These are phyloP conservation scores for Atherinosoma microstoma DNA, from an alignment of 2,797 vertebrate species.

Conservation along the genomic window DNA sequence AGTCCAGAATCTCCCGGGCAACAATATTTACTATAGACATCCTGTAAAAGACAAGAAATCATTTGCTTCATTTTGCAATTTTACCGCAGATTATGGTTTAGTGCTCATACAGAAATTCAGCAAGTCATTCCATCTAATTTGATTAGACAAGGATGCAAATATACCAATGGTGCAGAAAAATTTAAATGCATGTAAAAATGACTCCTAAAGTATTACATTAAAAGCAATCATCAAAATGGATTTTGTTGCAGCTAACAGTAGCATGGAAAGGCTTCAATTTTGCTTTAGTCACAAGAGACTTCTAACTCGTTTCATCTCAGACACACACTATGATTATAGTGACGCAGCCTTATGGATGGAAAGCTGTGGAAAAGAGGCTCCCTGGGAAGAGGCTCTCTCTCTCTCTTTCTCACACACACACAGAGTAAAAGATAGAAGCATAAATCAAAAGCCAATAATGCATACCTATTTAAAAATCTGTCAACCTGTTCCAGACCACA, in stretches of 20 bases:
- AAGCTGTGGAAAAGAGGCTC: constrained; percentile 58
- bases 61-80: constrained; percentile 2
- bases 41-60: constrained; percentile 39
- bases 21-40: constrained; percentile 89
- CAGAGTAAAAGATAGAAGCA: constrained; percentile 23
- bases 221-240: neutral
- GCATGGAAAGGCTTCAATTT: constrained; percentile 13
- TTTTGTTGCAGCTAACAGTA: constrained; percentile 12
- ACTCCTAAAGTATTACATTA: neutral
- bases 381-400: constrained; percentile 37
- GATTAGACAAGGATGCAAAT: neutral
- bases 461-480: constrained; percentile 53
- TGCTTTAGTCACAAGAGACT: constrained; percentile 32
- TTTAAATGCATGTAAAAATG: constrained; percentile 6
- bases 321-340: constrained; percentile 49
- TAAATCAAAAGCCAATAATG: constrained; percentile 49
- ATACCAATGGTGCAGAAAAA: neutral
- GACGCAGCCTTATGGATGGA: constrained; percentile 64
- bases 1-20: constrained; percentile 90
- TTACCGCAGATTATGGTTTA: neutral
- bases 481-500: constrained; percentile 57
- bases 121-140: constrained; percentile 6
- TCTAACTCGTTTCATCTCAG: constrained; percentile 44
- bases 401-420: neutral
- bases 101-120: neutral